Evolutionary conservation across 2,113 vertebrate genomes (phyloP).

Genomic region (Phylloscopus trochilus): DNA sequence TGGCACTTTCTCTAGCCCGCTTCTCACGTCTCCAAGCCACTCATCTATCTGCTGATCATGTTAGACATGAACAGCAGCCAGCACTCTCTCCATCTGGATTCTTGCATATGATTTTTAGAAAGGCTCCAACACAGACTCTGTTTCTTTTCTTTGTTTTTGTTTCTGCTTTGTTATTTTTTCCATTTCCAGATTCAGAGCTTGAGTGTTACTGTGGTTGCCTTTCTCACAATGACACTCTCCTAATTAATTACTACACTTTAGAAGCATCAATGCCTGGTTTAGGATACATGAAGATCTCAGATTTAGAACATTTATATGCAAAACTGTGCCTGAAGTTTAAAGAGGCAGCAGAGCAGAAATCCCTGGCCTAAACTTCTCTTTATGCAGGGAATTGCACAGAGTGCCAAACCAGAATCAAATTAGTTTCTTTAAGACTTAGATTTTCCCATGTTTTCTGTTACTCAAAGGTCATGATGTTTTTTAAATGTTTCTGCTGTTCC

Average conservation of each 20-base stretch:
- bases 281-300: neutral
- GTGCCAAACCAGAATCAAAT: constrained; percentile 39
- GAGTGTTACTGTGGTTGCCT: neutral
- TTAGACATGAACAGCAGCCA: constrained; percentile 35
- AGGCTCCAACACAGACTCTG: constrained; percentile 16
- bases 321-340: neutral
- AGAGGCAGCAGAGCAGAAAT: neutral
- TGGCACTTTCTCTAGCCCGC: constrained; percentile 10
- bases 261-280: neutral
- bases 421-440: constrained; percentile 48
- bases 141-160: constrained; percentile 45
- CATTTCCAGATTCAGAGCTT: constrained; percentile 13
- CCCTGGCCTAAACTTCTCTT: neutral
- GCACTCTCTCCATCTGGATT: constrained; percentile 35
- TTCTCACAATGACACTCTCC: constrained; percentile 5
- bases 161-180: constrained; percentile 51
- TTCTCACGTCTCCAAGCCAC: constrained; percentile 42
- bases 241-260: neutral
- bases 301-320: neutral
- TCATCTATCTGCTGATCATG: constrained; percentile 56
- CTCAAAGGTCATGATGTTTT: constrained; percentile 55
- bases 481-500: constrained; percentile 39
- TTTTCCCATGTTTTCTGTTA: constrained; percentile 60
- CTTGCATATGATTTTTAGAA: constrained; percentile 59
- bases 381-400: neutral